Conservation (phyloP, 1,140 invertebrate species). For the Delia radicum region DNA sequence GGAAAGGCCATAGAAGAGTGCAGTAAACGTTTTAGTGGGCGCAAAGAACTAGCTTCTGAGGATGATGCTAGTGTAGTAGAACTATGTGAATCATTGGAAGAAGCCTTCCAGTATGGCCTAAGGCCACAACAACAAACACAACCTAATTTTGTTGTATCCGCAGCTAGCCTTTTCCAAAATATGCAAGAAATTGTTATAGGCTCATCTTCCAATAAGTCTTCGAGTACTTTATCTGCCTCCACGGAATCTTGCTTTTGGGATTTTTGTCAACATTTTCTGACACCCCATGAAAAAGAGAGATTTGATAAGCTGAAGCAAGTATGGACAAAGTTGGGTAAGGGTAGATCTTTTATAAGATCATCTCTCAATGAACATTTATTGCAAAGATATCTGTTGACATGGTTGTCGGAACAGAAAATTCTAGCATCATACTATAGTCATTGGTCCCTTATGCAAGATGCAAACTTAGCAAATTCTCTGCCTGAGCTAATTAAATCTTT, state of each 20-base stretch:
- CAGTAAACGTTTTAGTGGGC: slow-evolving; percentile 72
- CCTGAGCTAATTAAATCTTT: slow-evolving; percentile 79
- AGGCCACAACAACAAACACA: slow-evolving; percentile 37
- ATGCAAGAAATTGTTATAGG: slow-evolving; percentile 51
- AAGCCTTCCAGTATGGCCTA: slow-evolving; percentile 67
- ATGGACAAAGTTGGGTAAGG: slow-evolving; percentile 73
- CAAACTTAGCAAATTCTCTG: slow-evolving; percentile 70
- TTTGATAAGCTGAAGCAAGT: slow-evolving; percentile 73
- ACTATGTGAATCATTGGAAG: slow-evolving; percentile 67
- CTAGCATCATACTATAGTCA: slow-evolving; percentile 70
- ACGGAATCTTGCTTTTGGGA: slow-evolving; percentile 60
- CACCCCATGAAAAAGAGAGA: slow-evolving; percentile 77
- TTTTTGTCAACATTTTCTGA: slow-evolving; percentile 67
- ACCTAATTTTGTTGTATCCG: slow-evolving; percentile 26
- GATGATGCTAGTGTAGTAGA: slow-evolving; percentile 63
- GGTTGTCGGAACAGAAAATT: slow-evolving; percentile 63
- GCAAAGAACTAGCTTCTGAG: slow-evolving; percentile 79
- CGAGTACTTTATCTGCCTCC: not conserved
- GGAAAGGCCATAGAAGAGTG: slow-evolving; percentile 69
- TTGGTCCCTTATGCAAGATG: slow-evolving; percentile 77
- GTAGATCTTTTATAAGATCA: slow-evolving; percentile 79
- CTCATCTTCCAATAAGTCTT: not conserved
- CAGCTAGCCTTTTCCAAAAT: slow-evolving; percentile 44
- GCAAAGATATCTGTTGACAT: slow-evolving; percentile 72
- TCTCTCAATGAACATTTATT: slow-evolving; percentile 81